A percentile compares a stretch with the other conserved stretches of the same genome.
Evolutionary conservation across 2,888 invertebrate genomes (phyloP).

Genomic region (Tridacna crocea): DNA sequence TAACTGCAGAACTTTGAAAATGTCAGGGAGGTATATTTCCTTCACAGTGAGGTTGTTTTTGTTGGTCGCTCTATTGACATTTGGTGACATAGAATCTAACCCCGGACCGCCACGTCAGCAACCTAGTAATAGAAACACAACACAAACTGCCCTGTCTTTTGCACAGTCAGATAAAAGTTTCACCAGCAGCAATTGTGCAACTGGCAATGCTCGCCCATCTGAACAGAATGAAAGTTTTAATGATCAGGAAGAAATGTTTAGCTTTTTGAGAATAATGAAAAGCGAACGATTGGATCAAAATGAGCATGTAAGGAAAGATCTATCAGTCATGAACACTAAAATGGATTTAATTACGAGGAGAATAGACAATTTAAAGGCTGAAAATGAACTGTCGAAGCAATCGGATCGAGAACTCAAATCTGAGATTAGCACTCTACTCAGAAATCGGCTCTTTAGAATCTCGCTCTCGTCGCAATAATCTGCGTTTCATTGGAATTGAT

Average conservation of each 20-base stretch:
- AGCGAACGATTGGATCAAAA: not conserved
- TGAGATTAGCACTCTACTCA: not conserved
- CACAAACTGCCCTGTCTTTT: not conserved
- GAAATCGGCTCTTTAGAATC: not conserved
- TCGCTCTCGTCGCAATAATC: not conserved
- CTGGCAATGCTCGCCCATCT: no score
- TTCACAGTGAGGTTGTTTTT: not conserved
- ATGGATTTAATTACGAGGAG: not conserved
- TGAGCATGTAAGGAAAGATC: not conserved
- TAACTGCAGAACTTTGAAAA: not conserved
- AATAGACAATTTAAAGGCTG: slow-evolving; percentile 11
- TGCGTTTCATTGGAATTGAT: not conserved
- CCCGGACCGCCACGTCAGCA: not conserved
- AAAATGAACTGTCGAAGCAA: slow-evolving; percentile 24
- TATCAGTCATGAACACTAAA: not conserved
- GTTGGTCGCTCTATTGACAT: not conserved
- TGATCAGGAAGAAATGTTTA: not conserved
- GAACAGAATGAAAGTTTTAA: no score
- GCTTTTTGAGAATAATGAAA: not conserved
- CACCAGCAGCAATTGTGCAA: no score
- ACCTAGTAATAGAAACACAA: not conserved
- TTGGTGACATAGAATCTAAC: not conserved
- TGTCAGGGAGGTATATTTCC: not conserved
- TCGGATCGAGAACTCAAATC: not conserved
- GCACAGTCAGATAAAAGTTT: not conserved